A percentile compares a stretch with the other conserved stretches of the same genome.
These are phyloP conservation scores for Drosophila willistoni DNA, from an alignment of 1,140 invertebrate genomes.

Conservation along the genomic window DNA sequence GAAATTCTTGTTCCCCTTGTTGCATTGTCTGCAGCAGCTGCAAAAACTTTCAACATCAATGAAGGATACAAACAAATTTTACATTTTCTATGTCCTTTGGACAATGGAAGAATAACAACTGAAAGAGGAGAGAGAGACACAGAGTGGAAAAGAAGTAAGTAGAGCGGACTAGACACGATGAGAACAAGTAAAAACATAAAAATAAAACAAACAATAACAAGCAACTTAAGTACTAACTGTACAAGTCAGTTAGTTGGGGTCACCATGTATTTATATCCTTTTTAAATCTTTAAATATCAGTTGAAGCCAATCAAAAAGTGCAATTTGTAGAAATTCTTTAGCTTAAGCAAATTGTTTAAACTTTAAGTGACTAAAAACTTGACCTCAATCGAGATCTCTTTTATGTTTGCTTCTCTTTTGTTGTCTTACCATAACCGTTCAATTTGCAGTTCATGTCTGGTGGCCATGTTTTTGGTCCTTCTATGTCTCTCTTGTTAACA, in stretches of 20 bases:
- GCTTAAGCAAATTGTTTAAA: constrained; percentile 3
- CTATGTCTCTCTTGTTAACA: constrained; percentile 55
- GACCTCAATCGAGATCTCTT: constrained; percentile 1
- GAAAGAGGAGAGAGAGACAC: constrained; percentile 13
- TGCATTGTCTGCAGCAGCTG: constrained; percentile 73
- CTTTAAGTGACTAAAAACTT: constrained; percentile 8
- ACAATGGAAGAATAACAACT: constrained; percentile 14
- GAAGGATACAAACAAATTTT: constrained; percentile 74
- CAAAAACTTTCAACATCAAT: constrained; percentile 74
- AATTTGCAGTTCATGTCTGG: constrained; percentile 66
- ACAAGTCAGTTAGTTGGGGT: constrained; percentile 51
- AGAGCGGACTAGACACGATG: constrained; percentile 6
- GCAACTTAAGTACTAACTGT: constrained; percentile 45
- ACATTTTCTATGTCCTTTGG: constrained; percentile 62
- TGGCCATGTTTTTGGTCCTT: constrained; percentile 24
- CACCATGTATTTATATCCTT: constrained; percentile 9
- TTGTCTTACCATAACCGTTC: constrained; percentile 58
- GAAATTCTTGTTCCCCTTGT: constrained; percentile 30
- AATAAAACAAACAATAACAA: constrained; percentile 22
- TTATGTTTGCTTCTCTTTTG: constrained; percentile 7
- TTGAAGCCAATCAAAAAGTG: constrained; percentile 7
- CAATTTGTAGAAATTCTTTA: background rate
- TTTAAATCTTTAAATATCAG: constrained; percentile 3
- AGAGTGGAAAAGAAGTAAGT: background rate
- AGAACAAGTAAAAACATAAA: constrained; percentile 26